These are phyloP conservation scores for Podargus strigoides DNA, from an alignment of 2,797 vertebrate species.

Conservation along the genomic window DNA sequence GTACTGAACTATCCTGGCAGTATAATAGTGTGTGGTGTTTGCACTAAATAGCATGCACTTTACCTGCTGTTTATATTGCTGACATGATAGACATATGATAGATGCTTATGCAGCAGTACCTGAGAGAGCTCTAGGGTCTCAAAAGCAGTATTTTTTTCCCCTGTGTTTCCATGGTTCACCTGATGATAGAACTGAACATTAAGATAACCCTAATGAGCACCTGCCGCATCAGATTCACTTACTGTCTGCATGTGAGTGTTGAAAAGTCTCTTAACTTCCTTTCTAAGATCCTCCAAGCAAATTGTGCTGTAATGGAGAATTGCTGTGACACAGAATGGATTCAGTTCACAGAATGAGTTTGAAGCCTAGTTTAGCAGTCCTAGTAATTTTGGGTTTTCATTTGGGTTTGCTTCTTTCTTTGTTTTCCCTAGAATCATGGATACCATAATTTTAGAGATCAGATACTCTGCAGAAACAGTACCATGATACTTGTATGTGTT, in stretches of 20 bases:
- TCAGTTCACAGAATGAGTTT: neutral
- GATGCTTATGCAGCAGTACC: neutral
- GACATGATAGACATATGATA: neutral
- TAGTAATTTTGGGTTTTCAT: neutral
- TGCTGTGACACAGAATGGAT: neutral
- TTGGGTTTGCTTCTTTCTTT: neutral
- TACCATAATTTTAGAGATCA: neutral
- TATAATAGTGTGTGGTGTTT: neutral
- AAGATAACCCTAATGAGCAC: neutral
- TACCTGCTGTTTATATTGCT: neutral
- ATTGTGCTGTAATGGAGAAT: neutral
- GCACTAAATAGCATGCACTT: neutral
- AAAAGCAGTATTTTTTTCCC: neutral
- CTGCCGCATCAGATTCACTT: neutral
- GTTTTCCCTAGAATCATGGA: rapidly evolving
- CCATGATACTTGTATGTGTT: neutral
- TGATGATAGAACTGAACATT: neutral
- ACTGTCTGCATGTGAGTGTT: neutral
- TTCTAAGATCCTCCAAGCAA: neutral
- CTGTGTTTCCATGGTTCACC: neutral
- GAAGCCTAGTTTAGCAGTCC: neutral
- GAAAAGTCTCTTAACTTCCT: neutral
- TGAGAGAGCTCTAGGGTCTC: neutral
- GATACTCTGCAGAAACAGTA: neutral
- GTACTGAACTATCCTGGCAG: neutral